phyloP scores from a whole-genome alignment of 2,888 invertebrate species.

The Campaea margaritaria region DNA sequence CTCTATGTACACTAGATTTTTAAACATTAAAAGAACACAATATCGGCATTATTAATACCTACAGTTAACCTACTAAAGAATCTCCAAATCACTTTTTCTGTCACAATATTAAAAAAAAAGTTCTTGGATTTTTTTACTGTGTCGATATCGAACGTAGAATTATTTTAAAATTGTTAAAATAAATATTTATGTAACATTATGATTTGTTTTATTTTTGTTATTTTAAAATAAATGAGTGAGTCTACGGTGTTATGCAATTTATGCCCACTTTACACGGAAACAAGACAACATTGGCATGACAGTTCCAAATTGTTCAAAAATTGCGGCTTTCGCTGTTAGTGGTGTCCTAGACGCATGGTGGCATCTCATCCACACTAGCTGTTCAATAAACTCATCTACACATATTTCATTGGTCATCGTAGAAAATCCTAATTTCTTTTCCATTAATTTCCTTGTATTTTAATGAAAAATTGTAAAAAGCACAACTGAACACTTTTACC shows the following conservation, averaged over 20 bases:
- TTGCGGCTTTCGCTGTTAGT: constrained; percentile 74
- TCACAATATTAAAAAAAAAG: constrained; percentile 61
- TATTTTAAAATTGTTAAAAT: constrained; percentile 79
- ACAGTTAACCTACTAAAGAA: constrained; percentile 55
- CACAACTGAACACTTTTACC: not conserved
- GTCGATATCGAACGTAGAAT: constrained; percentile 66
- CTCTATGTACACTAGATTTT: constrained; percentile 58
- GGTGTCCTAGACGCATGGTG: constrained; percentile 65
- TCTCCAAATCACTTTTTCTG: constrained; percentile 67
- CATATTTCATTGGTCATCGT: constrained; percentile 43
- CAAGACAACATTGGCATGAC: constrained; percentile 39
- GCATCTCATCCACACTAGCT: constrained; percentile 55
- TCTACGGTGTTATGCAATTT: constrained; percentile 84
- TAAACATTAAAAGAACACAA: constrained; percentile 32
- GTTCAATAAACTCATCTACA: constrained; percentile 52
- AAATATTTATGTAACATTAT: constrained; percentile 81
- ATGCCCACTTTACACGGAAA: constrained; percentile 55
- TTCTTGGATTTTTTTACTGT: constrained; percentile 59
- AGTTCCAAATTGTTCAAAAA: constrained; percentile 25
- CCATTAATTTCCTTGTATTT: constrained; percentile 3
- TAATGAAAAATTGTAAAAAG: not conserved
- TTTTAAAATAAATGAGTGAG: constrained; percentile 55
- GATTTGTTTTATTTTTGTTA: constrained; percentile 70
- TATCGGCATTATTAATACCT: constrained; percentile 37
- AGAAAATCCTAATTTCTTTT: constrained; percentile 29